phyloP scores from a whole-genome alignment of 2,888 invertebrate species.

The Apamea crenata region DNA sequence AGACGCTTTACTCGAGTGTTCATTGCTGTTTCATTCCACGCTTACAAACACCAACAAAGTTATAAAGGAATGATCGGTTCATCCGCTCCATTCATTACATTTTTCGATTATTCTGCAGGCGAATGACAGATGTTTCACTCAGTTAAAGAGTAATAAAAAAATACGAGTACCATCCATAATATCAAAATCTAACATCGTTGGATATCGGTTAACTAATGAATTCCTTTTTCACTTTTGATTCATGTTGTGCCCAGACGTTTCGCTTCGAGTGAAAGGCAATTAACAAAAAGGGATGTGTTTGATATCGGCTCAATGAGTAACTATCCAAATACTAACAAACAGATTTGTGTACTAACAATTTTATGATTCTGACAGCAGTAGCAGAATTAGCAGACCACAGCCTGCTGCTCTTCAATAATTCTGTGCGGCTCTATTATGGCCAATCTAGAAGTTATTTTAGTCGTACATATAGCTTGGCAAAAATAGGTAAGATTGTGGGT shows the following conservation, averaged over 20 bases:
- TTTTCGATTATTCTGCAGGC: not conserved
- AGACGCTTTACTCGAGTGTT: not conserved
- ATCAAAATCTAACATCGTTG: not conserved
- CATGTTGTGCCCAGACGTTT: not conserved
- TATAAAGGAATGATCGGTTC: not conserved
- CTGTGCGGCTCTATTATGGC: too few relatives aligned
- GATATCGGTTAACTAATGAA: not conserved
- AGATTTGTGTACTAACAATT: not conserved
- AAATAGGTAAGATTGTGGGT: not conserved
- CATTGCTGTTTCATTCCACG: not conserved
- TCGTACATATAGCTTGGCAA: not conserved
- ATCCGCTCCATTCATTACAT: not conserved
- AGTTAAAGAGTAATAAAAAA: not conserved
- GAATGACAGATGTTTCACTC: not conserved
- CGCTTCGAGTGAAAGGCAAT: not conserved
- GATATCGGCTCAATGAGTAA: not conserved
- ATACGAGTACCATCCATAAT: not conserved
- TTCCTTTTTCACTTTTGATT: not conserved
- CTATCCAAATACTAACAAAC: not conserved
- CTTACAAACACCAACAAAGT: not conserved
- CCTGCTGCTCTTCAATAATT: not conserved
- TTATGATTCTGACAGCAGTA: not conserved
- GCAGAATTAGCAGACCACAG: not conserved
- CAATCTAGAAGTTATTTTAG: not conserved
- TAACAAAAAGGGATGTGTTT: not conserved